A percentile compares a stretch with the other conserved stretches of the same genome.
Evolutionary conservation across 2,113 vertebrate species (phyloP).

Genomic region (Oplegnathus fasciatus): DNA sequence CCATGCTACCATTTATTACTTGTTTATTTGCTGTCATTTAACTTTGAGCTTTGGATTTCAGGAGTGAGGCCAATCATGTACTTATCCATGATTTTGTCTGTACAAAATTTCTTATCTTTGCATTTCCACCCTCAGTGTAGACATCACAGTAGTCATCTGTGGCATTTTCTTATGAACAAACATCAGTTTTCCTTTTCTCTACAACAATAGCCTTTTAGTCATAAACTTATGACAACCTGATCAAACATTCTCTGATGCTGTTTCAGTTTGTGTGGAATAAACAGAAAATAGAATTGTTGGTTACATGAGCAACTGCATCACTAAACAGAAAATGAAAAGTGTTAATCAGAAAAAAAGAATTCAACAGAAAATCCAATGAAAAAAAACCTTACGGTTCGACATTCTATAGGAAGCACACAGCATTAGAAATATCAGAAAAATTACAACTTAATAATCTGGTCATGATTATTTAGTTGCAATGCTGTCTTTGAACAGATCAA

Average conservation of each 20-base stretch:
- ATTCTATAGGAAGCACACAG: neutral
- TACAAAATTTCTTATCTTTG: neutral
- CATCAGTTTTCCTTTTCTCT: neutral
- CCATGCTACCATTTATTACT: neutral
- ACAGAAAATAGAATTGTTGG: neutral
- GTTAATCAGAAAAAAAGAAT: neutral
- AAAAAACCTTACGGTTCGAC: slow-evolving; percentile 9
- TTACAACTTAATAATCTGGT: neutral
- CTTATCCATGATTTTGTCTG: neutral
- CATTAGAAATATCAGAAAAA: neutral
- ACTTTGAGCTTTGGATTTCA: neutral
- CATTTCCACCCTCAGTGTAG: neutral
- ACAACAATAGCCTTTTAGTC: neutral
- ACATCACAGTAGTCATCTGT: neutral
- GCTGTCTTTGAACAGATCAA: neutral
- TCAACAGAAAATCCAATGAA: neutral
- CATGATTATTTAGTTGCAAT: neutral
- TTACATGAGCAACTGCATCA: slow-evolving; percentile 5
- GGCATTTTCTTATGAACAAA: neutral
- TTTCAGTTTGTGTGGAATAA: neutral
- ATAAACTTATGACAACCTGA: neutral
- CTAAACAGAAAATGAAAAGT: neutral
- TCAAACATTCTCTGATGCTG: neutral
- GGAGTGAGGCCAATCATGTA: neutral
- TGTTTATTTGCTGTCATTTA: too few species aligned